Conservation (phyloP, 2,888 invertebrate species). For the Ophion obscuratus region DNA sequence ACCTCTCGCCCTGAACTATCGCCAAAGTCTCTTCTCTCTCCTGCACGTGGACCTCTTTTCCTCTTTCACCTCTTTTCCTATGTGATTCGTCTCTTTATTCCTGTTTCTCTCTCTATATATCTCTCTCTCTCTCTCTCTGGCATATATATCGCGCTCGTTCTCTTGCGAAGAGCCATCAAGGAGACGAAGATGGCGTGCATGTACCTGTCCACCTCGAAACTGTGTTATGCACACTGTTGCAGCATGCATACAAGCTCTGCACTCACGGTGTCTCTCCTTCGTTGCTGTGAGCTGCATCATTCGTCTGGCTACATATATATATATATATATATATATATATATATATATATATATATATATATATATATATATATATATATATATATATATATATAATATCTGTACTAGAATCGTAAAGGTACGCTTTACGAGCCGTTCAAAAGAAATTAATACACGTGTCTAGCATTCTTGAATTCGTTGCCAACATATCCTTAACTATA, state of each 20-base stretch:
- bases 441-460: slow-evolving; percentile 83
- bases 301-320: slow-evolving; percentile 6
- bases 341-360: too few relatives aligned
- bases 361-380: too few relatives aligned
- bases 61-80: slow-evolving; percentile 41
- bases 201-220: slow-evolving; percentile 68
- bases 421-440: slow-evolving; percentile 82
- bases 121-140: background rate
- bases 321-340: slow-evolving; percentile 49
- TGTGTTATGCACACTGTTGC: slow-evolving; percentile 59
- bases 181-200: slow-evolving; percentile 60
- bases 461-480: slow-evolving; percentile 71
- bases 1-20: slow-evolving; percentile 56
- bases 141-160: slow-evolving; percentile 58
- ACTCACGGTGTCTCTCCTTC: slow-evolving; percentile 48
- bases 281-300: slow-evolving; percentile 42
- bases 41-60: slow-evolving; percentile 49
- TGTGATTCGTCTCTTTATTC: too few relatives aligned
- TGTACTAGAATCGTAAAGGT: slow-evolving; percentile 77
- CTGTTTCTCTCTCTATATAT: too few relatives aligned
- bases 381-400: too few relatives aligned
- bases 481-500: too few relatives aligned
- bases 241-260: slow-evolving; percentile 51
- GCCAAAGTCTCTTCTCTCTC: slow-evolving; percentile 60
- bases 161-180: slow-evolving; percentile 57